Conservation (phyloP, 2,888 invertebrate species). For the Drosophila barbarae region DNA sequence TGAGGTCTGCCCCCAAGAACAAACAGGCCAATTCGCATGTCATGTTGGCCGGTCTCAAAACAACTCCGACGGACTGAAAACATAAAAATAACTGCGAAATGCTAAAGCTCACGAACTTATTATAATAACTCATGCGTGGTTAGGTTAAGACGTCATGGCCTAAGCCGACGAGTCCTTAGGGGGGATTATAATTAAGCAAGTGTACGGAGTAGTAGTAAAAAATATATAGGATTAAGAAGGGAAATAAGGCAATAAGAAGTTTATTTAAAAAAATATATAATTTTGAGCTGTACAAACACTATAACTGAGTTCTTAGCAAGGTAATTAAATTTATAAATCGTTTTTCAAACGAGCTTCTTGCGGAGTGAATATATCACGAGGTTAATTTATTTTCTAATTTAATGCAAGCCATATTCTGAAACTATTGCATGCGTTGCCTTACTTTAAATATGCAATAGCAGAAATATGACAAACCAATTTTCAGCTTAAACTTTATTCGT, state of each 20-base stretch:
- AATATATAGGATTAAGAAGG: slow-evolving; percentile 1
- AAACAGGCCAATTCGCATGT: slow-evolving; percentile 38
- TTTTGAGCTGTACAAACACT: not conserved
- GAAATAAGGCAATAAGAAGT: not conserved
- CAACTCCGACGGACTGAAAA: slow-evolving; percentile 24
- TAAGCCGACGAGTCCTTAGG: slow-evolving; percentile 3
- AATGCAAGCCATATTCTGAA: not conserved
- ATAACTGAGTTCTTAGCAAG: not conserved
- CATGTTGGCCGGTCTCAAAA: slow-evolving; percentile 28
- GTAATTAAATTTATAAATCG: not conserved
- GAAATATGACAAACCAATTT: not conserved
- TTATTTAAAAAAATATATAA: slow-evolving; percentile 3
- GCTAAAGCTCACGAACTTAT: slow-evolving; percentile 45
- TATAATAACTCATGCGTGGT: slow-evolving; percentile 45
- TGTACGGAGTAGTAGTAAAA: not conserved
- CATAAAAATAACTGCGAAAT: slow-evolving; percentile 48
- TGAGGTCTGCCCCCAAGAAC: slow-evolving; percentile 15
- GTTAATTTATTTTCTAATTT: not conserved
- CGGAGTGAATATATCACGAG: not conserved
- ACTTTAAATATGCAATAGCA: not conserved
- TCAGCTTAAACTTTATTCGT: not conserved
- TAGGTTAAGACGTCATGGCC: slow-evolving; percentile 38
- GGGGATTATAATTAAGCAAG: slow-evolving; percentile 7
- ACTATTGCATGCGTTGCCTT: not conserved
- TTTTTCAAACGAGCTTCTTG: not conserved